Conservation (phyloP, 2,113 vertebrate genomes). For the Sphaerodactylus townsendi region DNA sequence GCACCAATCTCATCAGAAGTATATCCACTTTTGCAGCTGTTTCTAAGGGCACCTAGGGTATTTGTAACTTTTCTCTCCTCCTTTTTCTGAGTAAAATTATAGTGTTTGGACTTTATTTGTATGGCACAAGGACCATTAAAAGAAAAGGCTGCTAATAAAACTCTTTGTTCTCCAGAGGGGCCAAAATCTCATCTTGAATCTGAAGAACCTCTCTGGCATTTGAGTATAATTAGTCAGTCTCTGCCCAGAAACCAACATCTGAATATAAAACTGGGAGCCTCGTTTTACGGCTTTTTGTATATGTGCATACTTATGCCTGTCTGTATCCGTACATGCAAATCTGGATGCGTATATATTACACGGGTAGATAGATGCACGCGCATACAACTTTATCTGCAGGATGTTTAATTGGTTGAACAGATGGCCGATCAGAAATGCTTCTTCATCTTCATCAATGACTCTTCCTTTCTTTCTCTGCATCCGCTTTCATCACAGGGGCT, state of each 20-base stretch:
- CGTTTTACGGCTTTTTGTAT: slow-evolving; percentile 21
- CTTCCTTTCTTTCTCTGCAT: slow-evolving; percentile 74
- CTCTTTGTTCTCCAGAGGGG: slow-evolving; percentile 65
- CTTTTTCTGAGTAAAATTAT: slow-evolving; percentile 69
- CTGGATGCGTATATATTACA: slow-evolving; percentile 33
- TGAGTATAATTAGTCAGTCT: slow-evolving; percentile 50
- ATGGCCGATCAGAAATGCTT: slow-evolving; percentile 68
- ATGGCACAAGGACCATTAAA: slow-evolving; percentile 69
- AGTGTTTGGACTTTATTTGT: slow-evolving; percentile 81
- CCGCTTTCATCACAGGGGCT: slow-evolving; percentile 59
- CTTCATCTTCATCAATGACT: slow-evolving; percentile 73
- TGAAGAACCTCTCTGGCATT: slow-evolving; percentile 31
- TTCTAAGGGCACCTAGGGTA: slow-evolving; percentile 81
- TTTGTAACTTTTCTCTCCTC: slow-evolving; percentile 73
- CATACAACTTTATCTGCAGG: slow-evolving; percentile 43
- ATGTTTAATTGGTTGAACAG: slow-evolving; percentile 66
- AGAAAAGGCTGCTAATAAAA: slow-evolving; percentile 67
- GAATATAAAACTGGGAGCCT: slow-evolving; percentile 35
- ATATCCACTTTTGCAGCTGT: slow-evolving; percentile 81
- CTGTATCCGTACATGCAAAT: slow-evolving; percentile 41
- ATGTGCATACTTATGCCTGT: neutral
- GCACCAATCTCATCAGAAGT: slow-evolving; percentile 82
- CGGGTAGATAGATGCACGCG: neutral
- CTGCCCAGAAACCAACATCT: slow-evolving; percentile 25
- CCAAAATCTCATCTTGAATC: slow-evolving; percentile 44